phyloP scores from a whole-genome alignment of 1,140 invertebrate genomes.

The Mylabris phalerata region DNA sequence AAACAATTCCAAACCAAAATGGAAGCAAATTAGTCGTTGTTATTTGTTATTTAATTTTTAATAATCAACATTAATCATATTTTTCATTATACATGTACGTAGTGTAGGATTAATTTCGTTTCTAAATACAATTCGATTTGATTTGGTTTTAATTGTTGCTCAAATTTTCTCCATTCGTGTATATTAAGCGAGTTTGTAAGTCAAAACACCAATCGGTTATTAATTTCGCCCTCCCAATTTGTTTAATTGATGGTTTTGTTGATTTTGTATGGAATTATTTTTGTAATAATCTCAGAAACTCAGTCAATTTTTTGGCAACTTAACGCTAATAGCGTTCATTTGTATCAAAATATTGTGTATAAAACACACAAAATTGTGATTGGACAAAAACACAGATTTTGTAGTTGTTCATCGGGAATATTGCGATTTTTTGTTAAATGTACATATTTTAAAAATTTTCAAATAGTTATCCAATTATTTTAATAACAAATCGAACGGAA shows the following conservation, averaged over 20 bases:
- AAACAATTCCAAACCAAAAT: slow-evolving; percentile 3
- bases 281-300: slow-evolving; percentile 1
- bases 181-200: slow-evolving; percentile 3
- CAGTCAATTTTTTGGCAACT: slow-evolving; percentile 13
- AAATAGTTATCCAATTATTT: slow-evolving; percentile 6
- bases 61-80: slow-evolving; percentile 1
- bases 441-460: slow-evolving; percentile 4
- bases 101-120: too few species aligned
- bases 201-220: slow-evolving; percentile 13
- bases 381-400: slow-evolving; percentile 1
- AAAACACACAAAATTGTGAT: slow-evolving; percentile 8
- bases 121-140: too few species aligned
- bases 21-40: slow-evolving; percentile 6
- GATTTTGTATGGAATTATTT: too few species aligned
- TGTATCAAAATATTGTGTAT: slow-evolving; percentile 13
- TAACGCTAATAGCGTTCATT: slow-evolving; percentile 1
- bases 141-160: slow-evolving; percentile 7
- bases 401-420: slow-evolving; percentile 1
- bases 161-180: slow-evolving; percentile 9
- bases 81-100: background rate
- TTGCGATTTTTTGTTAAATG: slow-evolving; percentile 14
- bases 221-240: background rate
- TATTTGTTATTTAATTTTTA: slow-evolving; percentile 16
- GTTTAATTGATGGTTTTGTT: too few species aligned
- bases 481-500: slow-evolving; percentile 10